Evolutionary conservation across 1,140 invertebrate species (phyloP).

Genomic region (Caenorhabditis inopinata): DNA sequence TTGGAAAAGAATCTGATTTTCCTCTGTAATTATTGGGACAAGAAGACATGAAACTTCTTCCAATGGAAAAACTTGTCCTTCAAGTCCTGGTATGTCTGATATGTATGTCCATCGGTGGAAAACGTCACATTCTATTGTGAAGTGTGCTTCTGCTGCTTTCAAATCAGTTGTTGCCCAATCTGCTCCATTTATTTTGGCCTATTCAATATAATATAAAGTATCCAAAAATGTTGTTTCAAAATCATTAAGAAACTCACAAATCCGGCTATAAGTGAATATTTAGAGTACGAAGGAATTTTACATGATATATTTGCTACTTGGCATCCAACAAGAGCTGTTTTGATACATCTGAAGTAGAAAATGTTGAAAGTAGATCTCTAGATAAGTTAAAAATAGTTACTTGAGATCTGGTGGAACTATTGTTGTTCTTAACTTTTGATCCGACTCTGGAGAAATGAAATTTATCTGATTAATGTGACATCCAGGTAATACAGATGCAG

Average conservation of each 20-base stretch:
- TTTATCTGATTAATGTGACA: neutral
- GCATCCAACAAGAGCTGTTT: neutral
- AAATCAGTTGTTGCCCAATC: constrained; percentile 12
- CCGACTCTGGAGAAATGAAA: neutral
- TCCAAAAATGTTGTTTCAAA: neutral
- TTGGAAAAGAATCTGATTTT: neutral
- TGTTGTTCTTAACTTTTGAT: neutral
- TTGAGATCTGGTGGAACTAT: neutral
- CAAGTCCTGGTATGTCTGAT: neutral
- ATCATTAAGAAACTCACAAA: neutral
- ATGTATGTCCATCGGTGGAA: constrained; percentile 7
- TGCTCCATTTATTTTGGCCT: neutral
- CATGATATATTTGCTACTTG: neutral
- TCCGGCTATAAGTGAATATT: neutral
- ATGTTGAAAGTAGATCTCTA: too few relatives aligned
- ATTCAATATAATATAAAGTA: too few relatives aligned
- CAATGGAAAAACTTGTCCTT: neutral
- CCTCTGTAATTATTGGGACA: neutral
- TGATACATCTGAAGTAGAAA: neutral
- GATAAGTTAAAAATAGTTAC: neutral
- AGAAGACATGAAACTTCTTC: constrained; percentile 8
- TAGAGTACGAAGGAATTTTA: neutral
- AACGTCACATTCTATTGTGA: neutral
- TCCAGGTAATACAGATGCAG: neutral
- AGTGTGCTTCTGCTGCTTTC: neutral